Base-by-base conservation (phyloP, 2,113 vertebrate species). In the Conger conger region DNA sequence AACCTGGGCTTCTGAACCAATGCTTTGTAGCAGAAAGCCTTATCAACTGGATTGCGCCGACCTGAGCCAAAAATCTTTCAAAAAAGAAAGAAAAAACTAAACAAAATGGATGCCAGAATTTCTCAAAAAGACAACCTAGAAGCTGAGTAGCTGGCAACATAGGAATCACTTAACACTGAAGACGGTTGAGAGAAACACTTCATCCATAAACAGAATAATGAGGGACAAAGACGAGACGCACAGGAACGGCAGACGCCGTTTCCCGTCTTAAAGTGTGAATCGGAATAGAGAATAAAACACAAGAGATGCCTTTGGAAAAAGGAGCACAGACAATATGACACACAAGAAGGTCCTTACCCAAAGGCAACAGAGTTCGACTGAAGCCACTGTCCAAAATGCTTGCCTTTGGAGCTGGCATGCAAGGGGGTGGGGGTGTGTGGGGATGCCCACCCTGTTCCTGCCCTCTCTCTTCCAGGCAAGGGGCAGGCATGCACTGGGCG, bases 1-100 rank as follows among this genome's bases (percentile, higher is more conserved):
- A 78, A 85, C 37, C 82, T 83, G 76, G 85, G 86, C 86, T 83
- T 86, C 84, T 85, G 82, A 11, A 79, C 76, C 45, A 35, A 77
- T 83, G 23, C 86, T 88, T 90, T 86, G 83, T 90, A 85, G 45
- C 88, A 86, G 87, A 87, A 89, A 89, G 88, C 85, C 57, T 57
- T 23, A 33, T 85, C 80, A 36, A 27, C 88, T 87, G 83, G 86
- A 89, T 88, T 83, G 81, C 77, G 88, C 87, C 81, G 86, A 89
- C 85, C 87, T 82, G 84, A 85, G 86, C 86, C 89, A 89, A 88
- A 90, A 90, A 86, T 89, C 88, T 90, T 90, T 88, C 86, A 85
- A 84, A 90, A 77, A 13, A 50, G 15, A 13, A 63, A 27, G 23
- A 60, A 60, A 27, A 63, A 27, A 63, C 4, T 1, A 27, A 23